These are phyloP conservation scores for Lepidochitona cinerea DNA, from an alignment of 2,888 invertebrate genomes.

Conservation along the genomic window DNA sequence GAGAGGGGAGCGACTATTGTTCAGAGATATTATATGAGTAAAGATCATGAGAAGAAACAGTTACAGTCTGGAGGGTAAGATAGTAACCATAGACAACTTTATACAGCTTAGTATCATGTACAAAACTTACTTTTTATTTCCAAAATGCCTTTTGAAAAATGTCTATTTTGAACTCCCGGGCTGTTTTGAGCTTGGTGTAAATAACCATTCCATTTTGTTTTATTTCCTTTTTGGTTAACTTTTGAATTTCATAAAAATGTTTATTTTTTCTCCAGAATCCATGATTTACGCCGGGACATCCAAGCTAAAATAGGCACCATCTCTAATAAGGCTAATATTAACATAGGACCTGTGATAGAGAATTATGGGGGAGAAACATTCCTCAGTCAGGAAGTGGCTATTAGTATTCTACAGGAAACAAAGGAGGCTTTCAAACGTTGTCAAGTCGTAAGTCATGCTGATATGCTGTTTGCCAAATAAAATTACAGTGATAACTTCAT, in stretches of 20 bases:
- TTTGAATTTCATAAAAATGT: neutral
- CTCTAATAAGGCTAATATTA: conserved; percentile 81
- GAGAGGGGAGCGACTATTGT: conserved; percentile 83
- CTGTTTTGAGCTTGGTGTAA: no score
- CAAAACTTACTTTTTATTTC: conserved; percentile 1
- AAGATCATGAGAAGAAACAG: conserved; percentile 95
- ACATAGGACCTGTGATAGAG: conserved; percentile 85
- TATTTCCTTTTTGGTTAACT: no score
- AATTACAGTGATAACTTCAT: no score
- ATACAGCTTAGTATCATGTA: no score
- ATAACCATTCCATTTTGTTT: no score
- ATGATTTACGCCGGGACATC: conserved; percentile 92
- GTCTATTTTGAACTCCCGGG: no score
- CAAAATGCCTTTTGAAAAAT: no score
- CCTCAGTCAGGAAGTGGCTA: conserved; percentile 93
- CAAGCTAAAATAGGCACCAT: conserved; percentile 93
- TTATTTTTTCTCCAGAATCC: conserved; percentile 77
- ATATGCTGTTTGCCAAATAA: neutral
- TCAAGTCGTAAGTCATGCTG: conserved; percentile 76
- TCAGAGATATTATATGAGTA: conserved; percentile 89
- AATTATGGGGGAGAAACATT: conserved; percentile 93
- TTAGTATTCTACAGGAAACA: conserved; percentile 90
- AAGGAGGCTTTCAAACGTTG: conserved; percentile 92
- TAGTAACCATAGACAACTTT: no score
- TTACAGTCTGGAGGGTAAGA: conserved; percentile 88